These are phyloP conservation scores for Trichogramma dendrolimi DNA, from an alignment of 2,888 invertebrate species.

Conservation along the genomic window DNA sequence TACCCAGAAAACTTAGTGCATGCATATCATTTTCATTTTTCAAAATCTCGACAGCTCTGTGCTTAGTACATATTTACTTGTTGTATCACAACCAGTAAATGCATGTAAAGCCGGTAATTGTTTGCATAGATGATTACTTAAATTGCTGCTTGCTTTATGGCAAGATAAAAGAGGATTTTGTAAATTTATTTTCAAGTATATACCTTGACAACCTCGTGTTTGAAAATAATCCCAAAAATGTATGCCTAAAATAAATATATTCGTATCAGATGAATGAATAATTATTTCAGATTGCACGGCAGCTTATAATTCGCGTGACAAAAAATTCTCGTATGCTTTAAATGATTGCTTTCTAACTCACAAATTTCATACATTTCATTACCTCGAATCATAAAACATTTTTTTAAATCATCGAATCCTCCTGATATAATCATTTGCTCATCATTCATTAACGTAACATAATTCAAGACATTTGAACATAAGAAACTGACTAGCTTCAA, in stretches of 20 bases:
- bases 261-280: slow-evolving; percentile 34
- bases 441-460: slow-evolving; percentile 31
- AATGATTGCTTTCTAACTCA: slow-evolving; percentile 33
- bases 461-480: slow-evolving; percentile 27
- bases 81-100: slow-evolving; percentile 30
- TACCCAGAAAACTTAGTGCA: slow-evolving; percentile 20
- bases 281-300: slow-evolving; percentile 33
- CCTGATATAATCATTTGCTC: slow-evolving; percentile 22
- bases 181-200: slow-evolving; percentile 25
- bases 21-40: slow-evolving; percentile 18
- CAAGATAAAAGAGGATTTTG: slow-evolving; percentile 30
- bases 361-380: slow-evolving; percentile 33
- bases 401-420: slow-evolving; percentile 28
- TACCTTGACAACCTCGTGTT: slow-evolving; percentile 24
- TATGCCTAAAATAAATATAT: slow-evolving; percentile 32
- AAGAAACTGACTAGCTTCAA: slow-evolving; percentile 34
- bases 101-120: slow-evolving; percentile 37
- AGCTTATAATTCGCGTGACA: too few relatives aligned
- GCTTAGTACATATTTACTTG: slow-evolving; percentile 22
- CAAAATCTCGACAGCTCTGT: neutral
- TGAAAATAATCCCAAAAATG: slow-evolving; percentile 34
- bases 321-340: too few relatives aligned
- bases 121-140: slow-evolving; percentile 32
- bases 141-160: slow-evolving; percentile 33
- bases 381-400: slow-evolving; percentile 34